These are phyloP conservation scores for Drosophila ustulata DNA, from an alignment of 2,888 invertebrate genomes.

Conservation along the genomic window DNA sequence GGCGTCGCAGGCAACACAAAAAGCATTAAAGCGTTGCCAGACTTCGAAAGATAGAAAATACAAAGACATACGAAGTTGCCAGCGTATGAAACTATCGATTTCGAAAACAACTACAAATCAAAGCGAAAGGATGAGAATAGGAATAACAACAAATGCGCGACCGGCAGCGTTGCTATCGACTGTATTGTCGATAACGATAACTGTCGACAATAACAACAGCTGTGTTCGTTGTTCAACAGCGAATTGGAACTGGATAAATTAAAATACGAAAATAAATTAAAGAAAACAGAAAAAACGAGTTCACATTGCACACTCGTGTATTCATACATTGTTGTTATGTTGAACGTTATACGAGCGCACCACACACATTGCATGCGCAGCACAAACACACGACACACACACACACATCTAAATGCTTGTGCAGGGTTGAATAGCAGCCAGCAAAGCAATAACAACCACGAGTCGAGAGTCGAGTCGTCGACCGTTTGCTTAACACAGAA, in stretches of 20 bases:
- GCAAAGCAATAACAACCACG: constrained; percentile 35
- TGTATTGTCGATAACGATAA: constrained; percentile 2
- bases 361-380: constrained; percentile 25
- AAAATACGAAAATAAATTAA: background rate
- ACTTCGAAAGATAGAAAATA: background rate
- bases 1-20: background rate
- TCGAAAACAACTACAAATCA: background rate
- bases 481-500: constrained; percentile 40
- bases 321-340: constrained; percentile 3
- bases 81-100: background rate
- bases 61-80: background rate
- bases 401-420: constrained; percentile 16
- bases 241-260: constrained; percentile 3
- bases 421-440: constrained; percentile 44
- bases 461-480: constrained; percentile 35
- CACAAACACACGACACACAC: constrained; percentile 18
- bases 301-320: constrained; percentile 6
- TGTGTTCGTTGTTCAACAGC: background rate
- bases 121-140: background rate
- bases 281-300: constrained; percentile 3
- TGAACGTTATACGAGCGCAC: constrained; percentile 4
- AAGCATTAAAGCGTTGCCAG: background rate
- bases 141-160: background rate
- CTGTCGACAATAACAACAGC: constrained; percentile 4
- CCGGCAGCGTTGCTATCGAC: background rate